Conservation (phyloP, 92 coral and sea anemone species). For the Zoanthus sansibaricus region DNA sequence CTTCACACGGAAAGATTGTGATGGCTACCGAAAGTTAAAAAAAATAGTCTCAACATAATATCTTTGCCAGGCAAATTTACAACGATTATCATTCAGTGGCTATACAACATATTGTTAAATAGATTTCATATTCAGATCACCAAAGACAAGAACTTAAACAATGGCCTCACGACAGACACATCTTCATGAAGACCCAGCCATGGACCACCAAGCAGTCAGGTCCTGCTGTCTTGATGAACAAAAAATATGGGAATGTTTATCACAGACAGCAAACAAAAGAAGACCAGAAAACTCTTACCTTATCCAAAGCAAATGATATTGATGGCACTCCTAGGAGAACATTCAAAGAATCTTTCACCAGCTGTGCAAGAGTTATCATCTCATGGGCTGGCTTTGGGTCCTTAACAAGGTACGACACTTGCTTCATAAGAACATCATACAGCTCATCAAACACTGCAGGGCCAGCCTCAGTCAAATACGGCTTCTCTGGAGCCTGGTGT, state of each 20-base stretch:
- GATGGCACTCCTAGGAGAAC: constrained; percentile 97
- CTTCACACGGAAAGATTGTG: constrained; percentile 74
- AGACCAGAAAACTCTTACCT: constrained; percentile 54
- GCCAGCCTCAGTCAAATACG: constrained; percentile 92
- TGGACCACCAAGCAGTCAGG: too few relatives aligned
- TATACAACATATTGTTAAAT: too few relatives aligned
- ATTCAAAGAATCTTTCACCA: constrained; percentile 80
- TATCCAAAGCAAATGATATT: constrained; percentile 69
- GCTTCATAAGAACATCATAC: constrained; percentile 78
- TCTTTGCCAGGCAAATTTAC: too few relatives aligned
- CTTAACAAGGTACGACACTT: constrained; percentile 81
- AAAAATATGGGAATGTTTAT: not conserved
- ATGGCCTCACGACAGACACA: too few relatives aligned
- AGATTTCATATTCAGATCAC: too few relatives aligned
- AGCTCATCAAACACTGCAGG: constrained; percentile 83
- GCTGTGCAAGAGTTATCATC: constrained; percentile 59
- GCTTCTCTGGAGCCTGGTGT: constrained; percentile 70
- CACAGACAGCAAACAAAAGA: not conserved
- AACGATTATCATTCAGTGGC: too few relatives aligned
- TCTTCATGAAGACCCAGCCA: too few relatives aligned
- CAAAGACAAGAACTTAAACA: too few relatives aligned
- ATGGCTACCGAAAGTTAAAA: constrained; percentile 51
- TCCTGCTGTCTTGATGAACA: not conserved
- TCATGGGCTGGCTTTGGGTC: constrained; percentile 56
- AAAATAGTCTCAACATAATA: too few relatives aligned